These are phyloP conservation scores for Sesamia inferens DNA, from an alignment of 2,888 invertebrate species.

Conservation along the genomic window DNA sequence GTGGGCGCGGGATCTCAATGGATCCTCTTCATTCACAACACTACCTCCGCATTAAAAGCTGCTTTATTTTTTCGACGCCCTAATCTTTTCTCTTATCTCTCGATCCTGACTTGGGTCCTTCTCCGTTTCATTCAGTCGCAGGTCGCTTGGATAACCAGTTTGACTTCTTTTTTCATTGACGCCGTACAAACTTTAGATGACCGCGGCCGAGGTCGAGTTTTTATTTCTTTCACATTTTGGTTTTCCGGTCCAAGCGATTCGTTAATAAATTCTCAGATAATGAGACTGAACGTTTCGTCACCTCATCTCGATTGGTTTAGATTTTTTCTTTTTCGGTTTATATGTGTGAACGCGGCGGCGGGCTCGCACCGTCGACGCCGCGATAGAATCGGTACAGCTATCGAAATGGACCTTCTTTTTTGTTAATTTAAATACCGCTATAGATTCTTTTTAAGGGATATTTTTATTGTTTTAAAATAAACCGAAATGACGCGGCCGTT, in stretches of 20 bases:
- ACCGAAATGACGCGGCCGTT: constrained; percentile 60
- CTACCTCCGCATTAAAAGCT: constrained; percentile 87
- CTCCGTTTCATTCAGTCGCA: constrained; percentile 88
- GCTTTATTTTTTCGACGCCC: constrained; percentile 86
- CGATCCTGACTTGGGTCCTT: constrained; percentile 86
- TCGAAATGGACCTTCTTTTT: constrained; percentile 83
- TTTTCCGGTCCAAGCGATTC: constrained; percentile 89
- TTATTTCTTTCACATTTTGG: constrained; percentile 90
- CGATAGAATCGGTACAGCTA: constrained; percentile 86
- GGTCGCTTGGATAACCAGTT: constrained; percentile 86
- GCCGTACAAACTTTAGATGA: constrained; percentile 88
- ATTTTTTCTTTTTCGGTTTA: constrained; percentile 85
- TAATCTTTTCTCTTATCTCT: constrained; percentile 89
- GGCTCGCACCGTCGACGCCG: constrained; percentile 77
- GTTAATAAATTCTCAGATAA: constrained; percentile 91
- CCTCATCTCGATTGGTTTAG: constrained; percentile 89
- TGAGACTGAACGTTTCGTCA: constrained; percentile 90
- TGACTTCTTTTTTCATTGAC: constrained; percentile 90
- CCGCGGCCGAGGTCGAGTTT: constrained; percentile 90
- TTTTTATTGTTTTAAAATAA: constrained; percentile 74
- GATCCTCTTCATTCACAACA: constrained; percentile 89
- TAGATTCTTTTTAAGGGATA: constrained; percentile 78
- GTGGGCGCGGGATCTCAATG: constrained; percentile 88
- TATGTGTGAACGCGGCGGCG: constrained; percentile 88
- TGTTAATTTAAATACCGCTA: constrained; percentile 87